Evolutionary conservation across 2,888 invertebrate genomes (phyloP).

Genomic region (Cremastinae sp.): DNA sequence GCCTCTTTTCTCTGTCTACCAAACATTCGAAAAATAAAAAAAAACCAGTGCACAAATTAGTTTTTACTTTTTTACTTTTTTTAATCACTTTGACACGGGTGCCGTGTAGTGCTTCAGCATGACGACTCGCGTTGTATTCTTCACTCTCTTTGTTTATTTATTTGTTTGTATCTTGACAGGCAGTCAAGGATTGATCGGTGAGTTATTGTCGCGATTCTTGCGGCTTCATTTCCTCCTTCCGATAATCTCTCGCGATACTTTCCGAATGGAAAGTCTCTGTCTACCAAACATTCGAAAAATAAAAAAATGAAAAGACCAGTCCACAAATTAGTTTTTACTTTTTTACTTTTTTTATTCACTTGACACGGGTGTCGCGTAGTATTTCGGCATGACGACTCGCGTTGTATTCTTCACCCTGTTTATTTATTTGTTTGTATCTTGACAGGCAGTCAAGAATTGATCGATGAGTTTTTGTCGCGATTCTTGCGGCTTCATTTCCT

Average conservation of each 20-base stretch:
- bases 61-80: not conserved
- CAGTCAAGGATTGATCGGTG: slow-evolving; percentile 43
- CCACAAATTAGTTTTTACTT: not conserved
- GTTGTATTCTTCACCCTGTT: slow-evolving; percentile 18
- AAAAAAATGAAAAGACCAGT: slow-evolving; percentile 34
- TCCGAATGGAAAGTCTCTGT: too few species aligned
- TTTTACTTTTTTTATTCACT: slow-evolving; percentile 10
- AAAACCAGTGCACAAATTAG: slow-evolving; percentile 29
- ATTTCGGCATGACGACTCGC: slow-evolving; percentile 35
- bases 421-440: slow-evolving; percentile 31
- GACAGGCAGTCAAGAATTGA: slow-evolving; percentile 27
- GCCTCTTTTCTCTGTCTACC: slow-evolving; percentile 18
- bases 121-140: slow-evolving; percentile 39
- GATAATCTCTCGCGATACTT: not conserved
- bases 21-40: slow-evolving; percentile 3
- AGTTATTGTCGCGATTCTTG: slow-evolving; percentile 10
- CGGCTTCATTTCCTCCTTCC: not conserved
- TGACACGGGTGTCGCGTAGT: slow-evolving; percentile 8
- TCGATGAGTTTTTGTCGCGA: slow-evolving; percentile 35
- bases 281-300: slow-evolving; percentile 9
- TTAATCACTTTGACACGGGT: slow-evolving; percentile 2
- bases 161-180: slow-evolving; percentile 20
- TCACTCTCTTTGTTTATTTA: slow-evolving; percentile 32
- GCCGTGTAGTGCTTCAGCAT: slow-evolving; percentile 15
- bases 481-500: not conserved